Base-by-base conservation (phyloP, 1,140 invertebrate genomes). In the Bombus confusus region DNA sequence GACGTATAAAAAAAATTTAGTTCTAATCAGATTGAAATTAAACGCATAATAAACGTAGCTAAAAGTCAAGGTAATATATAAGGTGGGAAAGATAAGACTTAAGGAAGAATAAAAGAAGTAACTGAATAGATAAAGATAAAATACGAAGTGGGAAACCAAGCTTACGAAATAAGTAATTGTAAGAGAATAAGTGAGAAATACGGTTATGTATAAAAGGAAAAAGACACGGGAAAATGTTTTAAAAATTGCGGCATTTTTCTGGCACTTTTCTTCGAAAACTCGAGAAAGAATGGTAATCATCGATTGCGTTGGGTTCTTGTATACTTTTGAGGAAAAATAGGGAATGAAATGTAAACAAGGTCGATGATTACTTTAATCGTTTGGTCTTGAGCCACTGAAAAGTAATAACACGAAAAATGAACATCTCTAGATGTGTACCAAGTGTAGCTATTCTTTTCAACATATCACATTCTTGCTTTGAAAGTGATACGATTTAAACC, bases 341-440 rank as follows among this genome's bases (percentile, higher is more conserved):
- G 1, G 25, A 71, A 41, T 41, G 37, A 25, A 71, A 43, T 52
- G 74, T 76, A 76, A 59, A 76, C 47, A 76, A 76, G 74, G 34
- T 76, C 31, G 76, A 43, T 47, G 3, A 10, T 43, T 34, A 66
- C n/a, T 52, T 57, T 25, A 37, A 57, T 57, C 39, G 9, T 47
- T 15, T 47, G 25, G 0, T 47, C 18, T 6, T 39, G 31, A 34
- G n/a, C 34, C 25, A 52, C 12, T 9, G 22, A 57, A 28, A 37
- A 57, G 28, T 59, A 57, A 25, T 57, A 59, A 37, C 18, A 13
- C 13, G 28, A 76, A 57, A 75, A 75, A 72, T 15, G 9, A 28
- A 57, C 39, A 15, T 59, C 25, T 37, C 22, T 66, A 22, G 18
- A 52, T 8, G 47, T 52, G 37, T 64, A 43, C 41, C 8, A 9